Base-by-base conservation (phyloP, 2,888 invertebrate species). In the Lepidocyrtoides sp. region DNA sequence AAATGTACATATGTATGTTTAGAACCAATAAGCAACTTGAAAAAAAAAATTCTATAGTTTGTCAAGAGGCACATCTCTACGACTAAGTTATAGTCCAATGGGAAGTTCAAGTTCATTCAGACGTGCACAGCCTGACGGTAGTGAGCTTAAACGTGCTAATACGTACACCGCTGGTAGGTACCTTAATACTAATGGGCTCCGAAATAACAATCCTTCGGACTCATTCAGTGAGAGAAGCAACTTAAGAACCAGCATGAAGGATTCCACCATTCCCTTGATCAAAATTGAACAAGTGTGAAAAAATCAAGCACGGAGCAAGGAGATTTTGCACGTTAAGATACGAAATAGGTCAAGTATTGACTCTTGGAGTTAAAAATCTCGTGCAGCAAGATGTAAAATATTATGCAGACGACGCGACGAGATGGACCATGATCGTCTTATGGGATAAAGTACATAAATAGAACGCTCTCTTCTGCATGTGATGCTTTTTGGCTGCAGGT, bases 251-350 rank as follows among this genome's bases (percentile, higher is more conserved):
- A 88, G 66, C 75, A 88, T 91, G 63, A 91, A 91, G 60, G 91
- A 88, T 41, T 77, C 87, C 10, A 83, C 32, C n/a, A 91, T 91
- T 77, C 91, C 91, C 17, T 77, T 91, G 26, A 91, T 91, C n/a
- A 87, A 91, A 88, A 87, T 91, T n/a, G 91, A 88, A 23, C 87
- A 83, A 66, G 91, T 88, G 41, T 88, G 51, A 83, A 8, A 2
- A 57, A 1, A 1, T 57, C 20, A n/a, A n/a, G n/a, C n/a, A n/a
- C n/a, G n/a, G n/a, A n/a, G n/a, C n/a, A n/a, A n/a, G n/a, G n/a
- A n/a, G n/a, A n/a, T n/a, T n/a, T n/a, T n/a, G n/a, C n/a, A n/a
- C n/a, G n/a, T n/a, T n/a, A n/a, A n/a, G n/a, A n/a, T n/a, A n/a
- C n/a, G n/a, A n/a, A n/a, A n/a, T n/a, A n/a, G n/a, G n/a, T n/a